Evolutionary conservation across 2,113 vertebrate genomes (phyloP), one percentile per base, ranked within the genome.

Genomic region (Quiscalus mexicanus): DNA sequence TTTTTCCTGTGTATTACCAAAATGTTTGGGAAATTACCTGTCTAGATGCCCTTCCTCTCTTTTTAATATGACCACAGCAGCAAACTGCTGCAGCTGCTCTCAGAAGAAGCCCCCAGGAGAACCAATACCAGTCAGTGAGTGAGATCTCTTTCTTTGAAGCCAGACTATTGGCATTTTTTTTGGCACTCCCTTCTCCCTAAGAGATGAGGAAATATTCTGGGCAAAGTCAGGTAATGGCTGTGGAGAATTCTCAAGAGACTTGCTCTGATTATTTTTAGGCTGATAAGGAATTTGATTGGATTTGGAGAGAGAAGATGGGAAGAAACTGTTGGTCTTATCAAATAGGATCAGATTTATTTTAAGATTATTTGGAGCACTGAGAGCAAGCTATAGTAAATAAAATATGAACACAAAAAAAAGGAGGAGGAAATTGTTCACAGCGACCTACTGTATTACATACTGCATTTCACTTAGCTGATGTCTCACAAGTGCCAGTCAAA

Each of bases 301-400:
- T 71, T 93, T 65, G 62, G 77, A 89, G 73, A 82, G 56, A 60
- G 56, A 74, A 70, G 33, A 74, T 42, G 42, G 35, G 68, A 77
- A 89, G 89, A 93, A 92, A 71, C 44, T 45, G 44, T 53, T 87
- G 69, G 10, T 80, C 78, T 92, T 92, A 95, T 81, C 86, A 93
- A 92, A 86, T 63, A 93, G 68, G 76, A 95, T 81, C 42, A 90
- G 82, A 92, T 86, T 84, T 88, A 93, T 88, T 92, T 94, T 78
- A 90, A 95, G 90, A 92, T 93, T 94, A 94, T 90, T 63, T 77
- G 64, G 50, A 95, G 64, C 73, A 86, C 71, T 35, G 63, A 91
- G 62, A 93, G 33, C 39, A 90, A 81, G 71, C 55, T 37, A 77
- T 2, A 80, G 84, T 89, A 95, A 95, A 96, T 91, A 95, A 95